Evolutionary conservation across 2,797 vertebrate species (phyloP).

Genomic region (Sitta carolinensis): DNA sequence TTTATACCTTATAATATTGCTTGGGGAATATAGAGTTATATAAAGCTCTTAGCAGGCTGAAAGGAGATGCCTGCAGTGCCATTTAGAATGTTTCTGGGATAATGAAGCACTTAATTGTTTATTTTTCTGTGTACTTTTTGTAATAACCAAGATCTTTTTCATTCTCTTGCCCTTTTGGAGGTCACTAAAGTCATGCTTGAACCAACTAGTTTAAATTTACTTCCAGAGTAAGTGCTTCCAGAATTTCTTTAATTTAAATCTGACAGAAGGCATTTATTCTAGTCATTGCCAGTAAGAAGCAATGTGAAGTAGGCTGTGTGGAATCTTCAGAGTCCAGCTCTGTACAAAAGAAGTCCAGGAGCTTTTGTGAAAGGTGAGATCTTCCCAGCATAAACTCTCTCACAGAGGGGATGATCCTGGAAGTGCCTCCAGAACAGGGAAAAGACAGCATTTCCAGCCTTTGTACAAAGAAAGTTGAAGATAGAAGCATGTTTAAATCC

Average conservation of each 20-base stretch:
- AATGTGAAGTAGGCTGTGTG: background rate
- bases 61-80: background rate
- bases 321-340: background rate
- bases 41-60: background rate
- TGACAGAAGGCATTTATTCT: background rate
- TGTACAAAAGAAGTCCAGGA: background rate
- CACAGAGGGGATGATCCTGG: rapidly evolving
- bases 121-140: background rate
- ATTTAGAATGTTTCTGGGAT: background rate
- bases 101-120: background rate
- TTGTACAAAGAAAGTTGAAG: background rate
- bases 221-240: background rate
- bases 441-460: background rate
- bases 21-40: background rate
- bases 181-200: background rate
- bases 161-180: background rate
- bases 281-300: background rate
- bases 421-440: background rate
- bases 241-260: background rate
- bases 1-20: background rate
- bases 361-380: background rate
- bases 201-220: background rate
- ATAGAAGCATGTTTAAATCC: background rate
- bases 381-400: background rate
- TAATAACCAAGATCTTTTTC: background rate